Conservation (phyloP, 2,888 invertebrate genomes). For the Mythimna pallens region DNA sequence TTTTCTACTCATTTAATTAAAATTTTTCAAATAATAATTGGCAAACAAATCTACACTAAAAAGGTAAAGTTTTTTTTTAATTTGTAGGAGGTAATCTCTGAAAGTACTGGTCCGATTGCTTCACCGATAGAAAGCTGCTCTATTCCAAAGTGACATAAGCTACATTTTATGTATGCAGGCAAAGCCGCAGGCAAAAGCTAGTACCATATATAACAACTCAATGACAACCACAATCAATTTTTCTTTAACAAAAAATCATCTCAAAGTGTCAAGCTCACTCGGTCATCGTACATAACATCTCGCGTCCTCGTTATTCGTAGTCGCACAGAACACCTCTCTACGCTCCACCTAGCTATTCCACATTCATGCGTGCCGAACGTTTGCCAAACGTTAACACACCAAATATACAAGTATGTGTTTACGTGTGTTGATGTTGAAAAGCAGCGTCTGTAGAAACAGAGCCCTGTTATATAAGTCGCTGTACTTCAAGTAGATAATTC, state of each 20-base stretch:
- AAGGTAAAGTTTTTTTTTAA: no score
- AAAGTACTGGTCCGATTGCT: no score
- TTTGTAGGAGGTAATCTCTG: no score
- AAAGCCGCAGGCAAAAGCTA: no score
- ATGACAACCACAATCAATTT: neutral
- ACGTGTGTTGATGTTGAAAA: neutral
- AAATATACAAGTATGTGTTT: constrained; percentile 37
- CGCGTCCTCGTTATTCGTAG: constrained; percentile 86
- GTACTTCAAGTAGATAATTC: neutral
- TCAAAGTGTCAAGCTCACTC: constrained; percentile 74
- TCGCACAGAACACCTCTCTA: constrained; percentile 77
- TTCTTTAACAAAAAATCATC: neutral
- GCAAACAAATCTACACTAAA: no score
- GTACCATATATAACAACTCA: no score
- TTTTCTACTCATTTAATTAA: no score
- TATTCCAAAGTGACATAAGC: no score
- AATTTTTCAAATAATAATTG: no score
- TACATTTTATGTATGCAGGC: no score
- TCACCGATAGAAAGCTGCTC: no score
- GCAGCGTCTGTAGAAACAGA: neutral
- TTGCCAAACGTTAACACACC: constrained; percentile 63
- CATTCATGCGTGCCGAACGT: constrained; percentile 73
- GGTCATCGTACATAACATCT: constrained; percentile 73
- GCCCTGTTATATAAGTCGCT: no score
- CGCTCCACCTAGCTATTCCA: constrained; percentile 81